Evolutionary conservation across 2,797 vertebrate genomes (phyloP).

Genomic region (Columba guinea): DNA sequence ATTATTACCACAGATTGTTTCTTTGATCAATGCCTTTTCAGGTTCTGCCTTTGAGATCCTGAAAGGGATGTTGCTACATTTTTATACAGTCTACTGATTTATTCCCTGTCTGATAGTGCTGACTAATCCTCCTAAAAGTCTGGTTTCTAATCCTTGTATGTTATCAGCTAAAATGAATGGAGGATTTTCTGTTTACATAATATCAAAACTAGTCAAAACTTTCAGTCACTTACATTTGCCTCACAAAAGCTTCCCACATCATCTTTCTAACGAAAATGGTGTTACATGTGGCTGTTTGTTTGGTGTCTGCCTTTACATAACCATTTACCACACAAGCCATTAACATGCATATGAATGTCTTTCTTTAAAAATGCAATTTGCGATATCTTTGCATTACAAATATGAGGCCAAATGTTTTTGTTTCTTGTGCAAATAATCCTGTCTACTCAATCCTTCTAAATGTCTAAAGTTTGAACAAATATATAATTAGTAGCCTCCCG

Average conservation of each 20-base stretch:
- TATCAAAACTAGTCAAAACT: conserved; percentile 36
- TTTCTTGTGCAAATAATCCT: not conserved
- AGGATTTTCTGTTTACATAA: conserved; percentile 61
- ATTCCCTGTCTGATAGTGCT: conserved; percentile 18
- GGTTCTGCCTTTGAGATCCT: conserved; percentile 11
- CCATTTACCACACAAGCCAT: not conserved
- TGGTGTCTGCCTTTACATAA: not conserved
- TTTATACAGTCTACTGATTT: not conserved
- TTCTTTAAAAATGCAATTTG: not conserved
- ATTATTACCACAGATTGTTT: not conserved
- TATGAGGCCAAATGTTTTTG: not conserved
- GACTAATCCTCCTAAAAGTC: conserved; percentile 60
- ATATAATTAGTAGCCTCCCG: not conserved
- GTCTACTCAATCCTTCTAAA: not conserved
- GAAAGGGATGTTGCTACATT: not conserved
- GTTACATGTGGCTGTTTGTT: not conserved
- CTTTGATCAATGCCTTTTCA: conserved; percentile 23
- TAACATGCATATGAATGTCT: not conserved
- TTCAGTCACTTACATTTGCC: conserved; percentile 22
- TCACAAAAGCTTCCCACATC: not conserved
- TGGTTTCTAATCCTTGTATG: conserved; percentile 33
- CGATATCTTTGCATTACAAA: not conserved
- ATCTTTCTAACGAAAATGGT: not conserved
- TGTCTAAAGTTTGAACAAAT: not conserved
- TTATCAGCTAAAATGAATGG: conserved; percentile 52